These are phyloP conservation scores for Polymixis lichenea DNA, from an alignment of 2,888 invertebrate species.

Conservation along the genomic window DNA sequence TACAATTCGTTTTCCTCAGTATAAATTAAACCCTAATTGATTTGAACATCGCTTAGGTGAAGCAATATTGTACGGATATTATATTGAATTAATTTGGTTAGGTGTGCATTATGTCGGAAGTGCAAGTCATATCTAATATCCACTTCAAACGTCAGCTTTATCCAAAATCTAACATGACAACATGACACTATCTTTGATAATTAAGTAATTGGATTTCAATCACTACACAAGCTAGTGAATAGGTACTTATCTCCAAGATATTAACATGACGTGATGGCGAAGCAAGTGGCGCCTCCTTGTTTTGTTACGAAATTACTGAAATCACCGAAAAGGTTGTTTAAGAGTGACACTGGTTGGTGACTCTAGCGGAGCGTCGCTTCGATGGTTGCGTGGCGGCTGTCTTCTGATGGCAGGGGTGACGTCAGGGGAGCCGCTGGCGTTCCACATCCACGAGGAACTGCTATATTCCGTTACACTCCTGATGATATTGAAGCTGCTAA, in stretches of 20 bases:
- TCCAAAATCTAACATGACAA: constrained; percentile 34
- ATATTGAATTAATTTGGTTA: constrained; percentile 25
- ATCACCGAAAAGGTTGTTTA: too few relatives aligned
- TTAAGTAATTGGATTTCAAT: constrained; percentile 31
- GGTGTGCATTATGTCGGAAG: constrained; percentile 8
- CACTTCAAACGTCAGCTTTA: constrained; percentile 17
- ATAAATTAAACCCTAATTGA: background rate
- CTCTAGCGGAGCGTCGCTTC: background rate
- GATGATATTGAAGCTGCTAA: background rate
- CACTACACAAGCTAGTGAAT: background rate
- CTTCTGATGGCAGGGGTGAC: too few relatives aligned
- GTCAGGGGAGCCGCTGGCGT: too few relatives aligned
- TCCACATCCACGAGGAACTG: background rate
- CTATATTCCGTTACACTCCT: background rate
- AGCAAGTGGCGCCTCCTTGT: background rate
- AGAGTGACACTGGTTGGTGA: background rate
- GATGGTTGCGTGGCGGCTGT: background rate
- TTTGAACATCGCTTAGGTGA: background rate
- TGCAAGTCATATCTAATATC: constrained; percentile 22
- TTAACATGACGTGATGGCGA: background rate
- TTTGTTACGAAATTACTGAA: background rate
- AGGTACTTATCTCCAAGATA: constrained; percentile 7
- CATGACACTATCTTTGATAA: constrained; percentile 17
- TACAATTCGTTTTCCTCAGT: background rate
- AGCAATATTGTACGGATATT: constrained; percentile 2